Base-by-base conservation (phyloP, 2,888 invertebrate genomes). In the Torymus auratus region DNA sequence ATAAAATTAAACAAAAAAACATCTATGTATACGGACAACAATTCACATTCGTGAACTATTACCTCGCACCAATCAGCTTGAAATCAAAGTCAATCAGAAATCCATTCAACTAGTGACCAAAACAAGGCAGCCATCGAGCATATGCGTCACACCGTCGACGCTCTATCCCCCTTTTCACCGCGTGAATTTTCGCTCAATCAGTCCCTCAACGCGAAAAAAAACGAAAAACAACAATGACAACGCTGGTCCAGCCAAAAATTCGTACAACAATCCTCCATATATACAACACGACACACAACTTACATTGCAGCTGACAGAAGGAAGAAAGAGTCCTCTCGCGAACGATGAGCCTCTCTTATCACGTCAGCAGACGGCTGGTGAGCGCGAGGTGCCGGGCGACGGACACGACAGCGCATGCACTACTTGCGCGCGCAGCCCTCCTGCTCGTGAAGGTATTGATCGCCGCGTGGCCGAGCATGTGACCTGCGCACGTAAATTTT, bases 381-480 rank as follows among this genome's bases (percentile, higher is more conserved):
- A 41, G 7, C 7, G 41, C 41, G 41, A 41, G 7, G 41, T 41
- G 41, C 41, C 41, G 41, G 41, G 7, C 41, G 41, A 41, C 41
- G 41, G 7, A 0, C 41, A 41, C 58, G 52, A 78, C 65, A 58
- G 78, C 78, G 78, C 78, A 71, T 67, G 71, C 65, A 78, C 78
- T 41, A 41, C 41, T 41, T 41, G 41, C 41, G 41, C 41, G 41
- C 41, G 41, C 41, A 41, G 41, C 65, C 15, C n/a, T 67, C 58
- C 15, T 14, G 5, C 58, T 67, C 58, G 28, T n/a, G 5, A 52
- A n/a, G 23, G 67, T 78, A 78, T 78, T 78, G 78, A 78, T 78
- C 72, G 67, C 4, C 28, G n/a, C 13, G 14, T 10, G 20, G 12
- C 15, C 52, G 56, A 13, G 52, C 20, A 53, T 14, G 7, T n/a